Evolutionary conservation across 2,113 vertebrate genomes (phyloP), one percentile per base, ranked within the genome.

Genomic region (Pogona vitticeps): DNA sequence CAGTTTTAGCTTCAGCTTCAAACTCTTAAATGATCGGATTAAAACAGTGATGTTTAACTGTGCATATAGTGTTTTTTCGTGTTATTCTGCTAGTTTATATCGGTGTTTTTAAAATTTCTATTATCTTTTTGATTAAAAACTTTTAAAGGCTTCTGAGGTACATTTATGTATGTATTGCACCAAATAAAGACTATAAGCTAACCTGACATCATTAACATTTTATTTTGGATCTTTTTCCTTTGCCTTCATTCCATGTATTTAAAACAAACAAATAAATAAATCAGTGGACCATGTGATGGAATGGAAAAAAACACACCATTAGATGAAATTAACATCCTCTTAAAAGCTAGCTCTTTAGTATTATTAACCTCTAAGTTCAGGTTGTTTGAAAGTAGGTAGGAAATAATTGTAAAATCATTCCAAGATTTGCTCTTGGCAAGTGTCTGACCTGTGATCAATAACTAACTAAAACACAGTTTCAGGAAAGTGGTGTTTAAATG

Each of bases 401-500:
- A 72, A 88, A 65, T 80, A n/a, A 20, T 78, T 6, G 68, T 83
- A 79, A 52, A 80, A 58, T 1, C 26, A 31, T 85, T 86, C 77
- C 28, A 5, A 88, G 79, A 84, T 1, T 0, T 1, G 26, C 21
- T 6, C 61, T 40, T 12, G 6, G 40, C 70, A 80, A 75, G 79
- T 76, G 65, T 52, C 28, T 83, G 84, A 68, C 46, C 2, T 92
- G 83, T 85, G 36, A 76, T 88, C 67, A 82, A 10, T 72, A 38
- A 76, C 61, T 3, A 40, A 46, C 38, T 84, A 38, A 28, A 82
- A 81, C 75, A 38, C 0, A 0, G 9, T 80, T 84, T 17, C 23
- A 86, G 63, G 21, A 56, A 88, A 75, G 77, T 68, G 46, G n/a
- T 78, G 31, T 78, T 78, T 85, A 85, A 77, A 67, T 85, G 65